Evolutionary conservation across 2,888 invertebrate genomes (phyloP).

Genomic region (Carabus problematicus): DNA sequence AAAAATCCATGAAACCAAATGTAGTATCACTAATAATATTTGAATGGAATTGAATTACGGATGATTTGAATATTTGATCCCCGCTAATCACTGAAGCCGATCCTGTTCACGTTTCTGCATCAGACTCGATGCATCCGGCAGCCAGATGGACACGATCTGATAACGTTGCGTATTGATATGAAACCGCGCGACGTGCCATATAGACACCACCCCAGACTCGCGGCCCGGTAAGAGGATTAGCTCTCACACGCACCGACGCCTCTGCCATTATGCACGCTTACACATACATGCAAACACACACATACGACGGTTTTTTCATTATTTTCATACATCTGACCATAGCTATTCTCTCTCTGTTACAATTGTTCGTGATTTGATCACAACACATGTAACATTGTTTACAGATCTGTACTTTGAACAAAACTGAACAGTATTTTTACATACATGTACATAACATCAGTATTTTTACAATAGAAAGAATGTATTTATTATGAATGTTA

Average conservation of each 20-base stretch:
- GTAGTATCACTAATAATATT: constrained; percentile 2
- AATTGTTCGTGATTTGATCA: too few relatives aligned
- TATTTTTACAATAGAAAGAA: neutral
- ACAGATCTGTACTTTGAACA: too few relatives aligned
- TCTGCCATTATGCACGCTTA: constrained; percentile 1
- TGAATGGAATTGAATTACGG: neutral
- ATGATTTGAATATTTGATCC: neutral
- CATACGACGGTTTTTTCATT: too few relatives aligned
- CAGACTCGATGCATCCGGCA: neutral
- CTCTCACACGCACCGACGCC: constrained; percentile 3
- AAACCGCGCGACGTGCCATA: neutral
- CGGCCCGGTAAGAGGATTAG: constrained; percentile 13
- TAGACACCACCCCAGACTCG: neutral
- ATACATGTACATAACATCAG: too few relatives aligned
- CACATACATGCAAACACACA: neutral
- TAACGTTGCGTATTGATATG: constrained; percentile 1
- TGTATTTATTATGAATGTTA: neutral
- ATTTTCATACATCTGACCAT: too few relatives aligned
- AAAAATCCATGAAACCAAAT: constrained; percentile 3
- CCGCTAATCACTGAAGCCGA: neutral
- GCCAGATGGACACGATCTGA: constrained; percentile 15
- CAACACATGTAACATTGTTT: too few relatives aligned
- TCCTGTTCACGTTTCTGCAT: constrained; percentile 2
- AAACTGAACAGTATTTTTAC: too few relatives aligned
- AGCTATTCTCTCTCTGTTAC: too few relatives aligned